These are phyloP conservation scores for Centropus unirufus DNA, from an alignment of 2,113 vertebrate genomes.

Conservation along the genomic window DNA sequence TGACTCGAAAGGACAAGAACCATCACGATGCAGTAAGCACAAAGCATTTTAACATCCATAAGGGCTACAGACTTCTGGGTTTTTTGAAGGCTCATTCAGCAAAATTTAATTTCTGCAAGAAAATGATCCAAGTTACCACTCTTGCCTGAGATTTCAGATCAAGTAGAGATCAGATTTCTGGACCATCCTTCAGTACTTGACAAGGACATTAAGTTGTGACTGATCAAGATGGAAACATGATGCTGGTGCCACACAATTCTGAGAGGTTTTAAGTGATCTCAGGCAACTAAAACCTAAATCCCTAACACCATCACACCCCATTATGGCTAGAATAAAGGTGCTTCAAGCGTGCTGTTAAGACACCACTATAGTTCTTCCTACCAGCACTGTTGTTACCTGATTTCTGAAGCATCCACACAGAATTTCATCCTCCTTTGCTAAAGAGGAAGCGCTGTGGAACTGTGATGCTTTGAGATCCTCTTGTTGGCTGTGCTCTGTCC, in stretches of 20 bases:
- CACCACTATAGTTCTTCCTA: neutral
- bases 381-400: slow-evolving; percentile 64
- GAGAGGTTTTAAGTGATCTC: neutral
- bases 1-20: neutral
- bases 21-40: neutral
- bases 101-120: neutral
- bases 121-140: neutral
- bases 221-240: neutral
- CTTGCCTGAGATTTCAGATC: neutral
- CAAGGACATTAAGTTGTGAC: neutral
- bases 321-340: accelerated
- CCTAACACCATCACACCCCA: neutral
- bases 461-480: neutral
- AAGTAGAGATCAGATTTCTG: neutral
- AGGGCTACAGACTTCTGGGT: neutral
- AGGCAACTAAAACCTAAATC: neutral
- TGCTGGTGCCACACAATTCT: neutral
- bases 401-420: slow-evolving; percentile 29
- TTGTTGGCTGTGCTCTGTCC: slow-evolving; percentile 82
- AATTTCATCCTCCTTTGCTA: slow-evolving; percentile 36
- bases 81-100: neutral
- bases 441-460: neutral
- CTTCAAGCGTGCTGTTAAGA: neutral
- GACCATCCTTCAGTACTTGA: neutral
- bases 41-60: neutral